Evolutionary conservation across 2,797 vertebrate species (phyloP).

Genomic region (Babyrousa celebensis): DNA sequence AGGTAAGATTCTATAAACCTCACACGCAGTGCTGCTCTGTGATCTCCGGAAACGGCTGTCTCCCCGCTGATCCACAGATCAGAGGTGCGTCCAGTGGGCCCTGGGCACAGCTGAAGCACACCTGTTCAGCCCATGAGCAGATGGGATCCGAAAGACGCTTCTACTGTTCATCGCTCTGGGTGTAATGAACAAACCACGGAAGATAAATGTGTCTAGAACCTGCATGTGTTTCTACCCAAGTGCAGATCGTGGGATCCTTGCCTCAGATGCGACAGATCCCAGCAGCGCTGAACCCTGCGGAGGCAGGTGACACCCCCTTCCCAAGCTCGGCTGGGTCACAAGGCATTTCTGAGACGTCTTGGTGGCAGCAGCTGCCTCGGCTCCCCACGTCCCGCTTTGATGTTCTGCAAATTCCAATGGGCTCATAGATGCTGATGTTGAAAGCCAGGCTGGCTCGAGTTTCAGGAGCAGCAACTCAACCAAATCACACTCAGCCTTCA

Average conservation of each 20-base stretch:
- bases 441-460: constrained; percentile 61
- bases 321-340: neutral
- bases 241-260: neutral
- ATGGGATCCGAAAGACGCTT: neutral
- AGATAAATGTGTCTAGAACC: neutral
- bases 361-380: constrained; percentile 73
- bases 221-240: neutral
- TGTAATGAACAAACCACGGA: constrained; percentile 8
- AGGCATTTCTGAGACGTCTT: constrained; percentile 13
- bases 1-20: neutral
- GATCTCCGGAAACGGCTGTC: neutral
- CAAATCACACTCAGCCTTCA: constrained; percentile 29
- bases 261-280: neutral
- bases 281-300: neutral
- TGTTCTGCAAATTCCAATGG: constrained; percentile 81
- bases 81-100: neutral
- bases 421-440: constrained; percentile 63
- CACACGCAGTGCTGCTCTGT: neutral
- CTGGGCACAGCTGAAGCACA: neutral
- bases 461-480: constrained; percentile 68
- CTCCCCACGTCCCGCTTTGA: constrained; percentile 60
- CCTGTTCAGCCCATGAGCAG: neutral
- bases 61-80: neutral
- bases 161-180: neutral
- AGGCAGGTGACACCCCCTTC: neutral